A percentile compares a stretch with the other conserved stretches of the same genome.
These are phyloP conservation scores for Gila robusta DNA, from an alignment of 2,797 vertebrate genomes.

Conservation along the genomic window DNA sequence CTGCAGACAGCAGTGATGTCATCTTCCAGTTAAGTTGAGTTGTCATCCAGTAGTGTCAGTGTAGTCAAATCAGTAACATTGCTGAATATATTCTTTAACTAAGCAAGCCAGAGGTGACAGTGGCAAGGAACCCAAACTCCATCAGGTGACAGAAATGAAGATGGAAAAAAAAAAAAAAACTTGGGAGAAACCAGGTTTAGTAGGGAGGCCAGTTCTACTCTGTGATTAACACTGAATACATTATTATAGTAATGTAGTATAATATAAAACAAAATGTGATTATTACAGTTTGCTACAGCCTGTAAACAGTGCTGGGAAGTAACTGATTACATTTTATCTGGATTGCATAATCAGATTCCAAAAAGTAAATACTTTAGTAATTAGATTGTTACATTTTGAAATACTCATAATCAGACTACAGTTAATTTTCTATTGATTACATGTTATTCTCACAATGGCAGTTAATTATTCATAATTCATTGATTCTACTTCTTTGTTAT, in stretches of 20 bases:
- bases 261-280: background rate
- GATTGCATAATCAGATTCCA: too few species aligned
- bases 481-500: too few species aligned
- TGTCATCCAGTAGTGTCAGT: background rate
- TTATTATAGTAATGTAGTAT: constrained; percentile 1
- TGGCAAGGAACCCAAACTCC: background rate
- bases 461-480: too few species aligned
- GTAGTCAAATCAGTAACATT: background rate
- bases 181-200: background rate
- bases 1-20: background rate
- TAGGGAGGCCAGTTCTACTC: background rate
- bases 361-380: too few species aligned
- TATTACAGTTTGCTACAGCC: background rate
- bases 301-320: background rate
- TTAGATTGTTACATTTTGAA: too few species aligned
- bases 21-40: background rate
- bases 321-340: too few species aligned
- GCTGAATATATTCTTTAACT: background rate
- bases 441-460: too few species aligned
- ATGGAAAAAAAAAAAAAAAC: too few species aligned
- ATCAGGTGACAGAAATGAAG: too few species aligned
- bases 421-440: too few species aligned
- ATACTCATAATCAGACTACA: too few species aligned
- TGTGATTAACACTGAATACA: background rate
- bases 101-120: background rate